Evolutionary conservation across 2,797 vertebrate genomes (phyloP), one percentile per base, ranked within the genome.

Genomic region (Ficedula albicollis): DNA sequence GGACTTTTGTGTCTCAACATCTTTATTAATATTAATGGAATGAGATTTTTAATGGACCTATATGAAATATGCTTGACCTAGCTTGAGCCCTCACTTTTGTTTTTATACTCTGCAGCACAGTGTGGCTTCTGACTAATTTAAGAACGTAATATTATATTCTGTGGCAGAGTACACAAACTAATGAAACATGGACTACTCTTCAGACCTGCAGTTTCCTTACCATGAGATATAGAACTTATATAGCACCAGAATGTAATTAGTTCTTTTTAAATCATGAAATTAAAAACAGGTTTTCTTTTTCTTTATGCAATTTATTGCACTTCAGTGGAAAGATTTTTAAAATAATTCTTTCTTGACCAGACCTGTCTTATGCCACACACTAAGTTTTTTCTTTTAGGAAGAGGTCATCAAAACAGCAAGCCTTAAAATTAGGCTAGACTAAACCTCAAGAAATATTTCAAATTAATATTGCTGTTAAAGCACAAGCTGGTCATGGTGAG

Each of bases 21-120:
- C 95, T 95, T 95, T 96, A 97, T 95, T 96, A 96, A 95, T 96
- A 95, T 97, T 96, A 90, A 95, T 95, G 29, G 77, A 44, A 70
- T 90, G 85, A 94, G 77, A 76, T 91, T 96, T 96, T 96, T 93
- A 95, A 88, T 93, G 85, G 93, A 96, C 70, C 56, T 94, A 54
- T 82, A 82, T 85, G 62, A 95, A 97, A 93, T 93, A 94, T 88
- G 95, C 93, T 89, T 96, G 94, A 96, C 91, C 94, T 93, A 78
- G 79, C 89, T 87, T 91, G 83, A 96, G 91, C 76, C 69, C 67
- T 95, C 72, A 56, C 76, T 93, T 94, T 93, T 96, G 95, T 94
- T 96, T 96, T 95, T 90, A 83, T 22, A 81, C 51, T 87, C 76
- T 49, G 52, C 43, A 85, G 84, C 90, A 51, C 89, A 89, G 78